Evolutionary conservation across 2,888 invertebrate species (phyloP), one percentile per base, ranked within the genome.

Genomic region (Plebejus melissa): DNA sequence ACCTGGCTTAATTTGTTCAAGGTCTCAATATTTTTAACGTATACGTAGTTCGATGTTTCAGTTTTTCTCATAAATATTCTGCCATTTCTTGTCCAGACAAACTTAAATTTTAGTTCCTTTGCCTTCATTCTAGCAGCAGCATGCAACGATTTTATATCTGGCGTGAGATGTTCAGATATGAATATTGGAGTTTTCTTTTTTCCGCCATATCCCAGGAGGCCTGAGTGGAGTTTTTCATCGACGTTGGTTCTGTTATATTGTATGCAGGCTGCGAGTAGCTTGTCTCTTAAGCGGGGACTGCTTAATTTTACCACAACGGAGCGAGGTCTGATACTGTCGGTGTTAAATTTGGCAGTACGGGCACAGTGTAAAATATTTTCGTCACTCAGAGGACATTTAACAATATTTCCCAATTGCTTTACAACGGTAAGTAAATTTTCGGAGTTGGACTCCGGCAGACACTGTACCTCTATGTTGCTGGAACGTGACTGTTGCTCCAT

Each of bases 391-490:
- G 46, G 50, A 7, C 32, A 70, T 9, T 70, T 38, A 4, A 75
- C 28, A 3, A 60, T 46, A 11, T 58, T 22, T 6, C 75, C 57
- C 16, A 70, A 32, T 41, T 60, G 70, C 57, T 75, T 36, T 13
- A 75, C 54, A 3, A 70, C 32, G 9, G 54, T 57, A 13, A 69
- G 54, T 22, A 75, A 36, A 11, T 75, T 70, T 46, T 75, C 70
- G 3, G 16, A 16, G 4, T 46, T 69, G 22, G 69, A 50, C 54
- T 75, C 75, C 7, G 75, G 75, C 36, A 75, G 32, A 57, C 75
- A 75, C 36, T 75, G 75, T 32, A 75, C 16, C 38, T 75, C 75
- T 13, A 75, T 28, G 69, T 69, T 75, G n/a, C n/a, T 65, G 32
- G 69, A 32, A 4, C 75, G 69, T 36, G 69, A 46, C 16, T 65